phyloP scores from a whole-genome alignment of 1,140 invertebrate species.

The Aleiodes sp. region DNA sequence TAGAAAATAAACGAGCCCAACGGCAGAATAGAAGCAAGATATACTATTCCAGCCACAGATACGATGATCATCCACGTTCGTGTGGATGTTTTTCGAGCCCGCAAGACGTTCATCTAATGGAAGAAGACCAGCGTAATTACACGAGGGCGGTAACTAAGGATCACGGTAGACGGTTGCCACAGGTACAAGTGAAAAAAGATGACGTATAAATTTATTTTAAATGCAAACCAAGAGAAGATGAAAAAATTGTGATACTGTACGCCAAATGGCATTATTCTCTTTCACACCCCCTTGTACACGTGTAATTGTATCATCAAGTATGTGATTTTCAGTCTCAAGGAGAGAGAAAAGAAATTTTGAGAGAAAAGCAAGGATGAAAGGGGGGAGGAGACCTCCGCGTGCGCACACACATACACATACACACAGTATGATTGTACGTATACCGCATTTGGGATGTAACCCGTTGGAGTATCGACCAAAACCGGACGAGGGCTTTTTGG shows the following conservation, averaged over 20 bases:
- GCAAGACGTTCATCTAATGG: slow-evolving; percentile 1
- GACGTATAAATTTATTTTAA: not conserved
- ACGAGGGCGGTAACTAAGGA: not conserved
- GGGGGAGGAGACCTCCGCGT: no score
- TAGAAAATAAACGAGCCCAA: slow-evolving; percentile 11
- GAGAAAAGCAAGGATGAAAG: no score
- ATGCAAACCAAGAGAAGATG: not conserved
- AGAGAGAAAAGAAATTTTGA: no score
- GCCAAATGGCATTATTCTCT: no score
- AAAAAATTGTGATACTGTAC: no score
- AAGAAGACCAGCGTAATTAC: slow-evolving; percentile 24
- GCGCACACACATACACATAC: not conserved
- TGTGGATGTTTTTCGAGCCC: not conserved
- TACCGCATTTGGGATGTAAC: slow-evolving; percentile 1
- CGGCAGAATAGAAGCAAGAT: slow-evolving; percentile 7
- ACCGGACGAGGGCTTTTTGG: not conserved
- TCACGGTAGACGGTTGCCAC: not conserved
- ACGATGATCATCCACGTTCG: slow-evolving; percentile 32
- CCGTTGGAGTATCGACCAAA: not conserved
- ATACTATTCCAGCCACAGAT: slow-evolving; percentile 34
- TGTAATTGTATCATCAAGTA: no score
- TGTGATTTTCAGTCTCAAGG: no score
- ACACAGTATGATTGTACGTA: not conserved
- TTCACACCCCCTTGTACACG: no score
- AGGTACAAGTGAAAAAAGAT: not conserved